Evolutionary conservation across 2,797 vertebrate genomes (phyloP).

Genomic region (Crenichthys baileyi): DNA sequence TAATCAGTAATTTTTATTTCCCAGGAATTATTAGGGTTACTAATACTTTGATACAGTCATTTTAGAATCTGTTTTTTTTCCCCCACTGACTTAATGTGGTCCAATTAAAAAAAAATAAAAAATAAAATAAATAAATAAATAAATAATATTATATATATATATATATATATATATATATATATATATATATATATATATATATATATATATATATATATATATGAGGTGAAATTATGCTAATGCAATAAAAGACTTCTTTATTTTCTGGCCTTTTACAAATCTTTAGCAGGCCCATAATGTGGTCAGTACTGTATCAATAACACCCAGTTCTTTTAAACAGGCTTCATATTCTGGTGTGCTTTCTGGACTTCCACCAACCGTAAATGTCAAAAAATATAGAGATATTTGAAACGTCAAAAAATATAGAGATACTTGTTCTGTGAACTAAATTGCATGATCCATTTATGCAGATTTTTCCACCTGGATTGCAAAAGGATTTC

Average conservation of each 20-base stretch:
- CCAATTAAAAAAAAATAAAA: too few species aligned
- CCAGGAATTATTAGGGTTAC: not conserved
- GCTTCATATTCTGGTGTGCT: not conserved
- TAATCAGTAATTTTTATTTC: not conserved
- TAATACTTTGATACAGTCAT: too few species aligned
- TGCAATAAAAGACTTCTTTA: not conserved
- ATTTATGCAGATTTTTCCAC: not conserved
- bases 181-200: too few species aligned
- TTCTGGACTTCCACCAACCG: not conserved
- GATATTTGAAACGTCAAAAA: not conserved
- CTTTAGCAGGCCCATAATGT: not conserved
- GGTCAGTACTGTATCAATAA: slow-evolving; percentile 8
- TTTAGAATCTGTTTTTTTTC: too few species aligned
- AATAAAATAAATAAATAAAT: too few species aligned
- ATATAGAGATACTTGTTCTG: not conserved
- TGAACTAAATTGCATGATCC: not conserved
- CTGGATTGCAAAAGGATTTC: not conserved
- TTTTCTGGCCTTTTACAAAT: not conserved
- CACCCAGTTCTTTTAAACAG: not conserved
- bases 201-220: not conserved
- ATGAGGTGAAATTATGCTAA: not conserved
- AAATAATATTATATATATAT: too few species aligned
- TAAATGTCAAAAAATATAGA: not conserved
- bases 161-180: too few species aligned
- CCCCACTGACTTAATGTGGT: too few species aligned